phyloP scores from a whole-genome alignment of 1,140 invertebrate genomes.

The silkworm (Bombyx mori) region ASM3026992v2 NC_085118.1:593501-594000 shows the following conservation, averaged over 20 bases:
- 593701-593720: not conserved
- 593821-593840: too few species aligned
- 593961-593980: not conserved
- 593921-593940: too few species aligned
- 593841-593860: too few species aligned
- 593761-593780: too few species aligned
- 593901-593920: too few species aligned
- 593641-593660: conserved; percentile 9
- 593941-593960: too few species aligned
- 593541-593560: conserved; percentile 26
- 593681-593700: conserved; percentile 9
- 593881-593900: too few species aligned
- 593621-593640: conserved; percentile 17
- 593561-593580: conserved; percentile 9
- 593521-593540: conserved; percentile 34
- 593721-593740: too few species aligned
- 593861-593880: too few species aligned
- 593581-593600: conserved; percentile 8
- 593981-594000: not conserved
- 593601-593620: conserved; percentile 15
- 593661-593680: conserved; percentile 14
- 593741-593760: too few species aligned
- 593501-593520: conserved; percentile 32
- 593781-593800: too few species aligned
- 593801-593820: too few species aligned